Evolutionary conservation across 2,797 vertebrate genomes (phyloP), one percentile per base, ranked within the genome.

Genomic region (Anas georgica): DNA sequence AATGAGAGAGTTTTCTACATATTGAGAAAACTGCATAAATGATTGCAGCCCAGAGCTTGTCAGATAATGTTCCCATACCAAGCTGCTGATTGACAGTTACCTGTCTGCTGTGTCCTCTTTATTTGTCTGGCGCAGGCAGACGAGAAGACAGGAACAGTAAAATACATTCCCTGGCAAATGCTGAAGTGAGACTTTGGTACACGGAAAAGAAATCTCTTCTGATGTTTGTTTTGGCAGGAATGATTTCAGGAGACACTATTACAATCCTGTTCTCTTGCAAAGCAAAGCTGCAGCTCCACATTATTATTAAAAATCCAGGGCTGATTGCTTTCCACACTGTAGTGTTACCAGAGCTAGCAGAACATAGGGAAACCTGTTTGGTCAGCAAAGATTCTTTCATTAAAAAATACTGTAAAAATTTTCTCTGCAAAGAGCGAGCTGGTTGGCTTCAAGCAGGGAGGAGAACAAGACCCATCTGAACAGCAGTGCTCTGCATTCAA

Each of bases 1-100:
- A 96, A 96, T 12, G n/a, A 95, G 97, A 90, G 73, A 96, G 59
- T 83, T 96, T 95, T 77, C 5, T 94, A 41, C 54, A 90, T 52
- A 68, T 28, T 73, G 33, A 48, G 77, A 94, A 90, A 97, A 82
- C 20, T 18, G 9, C 29, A n/a, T 86, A 89, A 95, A 69, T 39
- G 39, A 93, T 12, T 95, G 78, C 73, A 96, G 89, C 26, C 46
- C 67, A 87, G n/a, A 82, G 41, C 56, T 81, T 86, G 66, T 84
- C 78, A 77, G 58, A 48, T 46, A 87, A 56, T 55, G 31, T 74
- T 83, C 50, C 59, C 69, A 54, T 39, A 88, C 31, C 67, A 74
- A 60, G 56, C 54, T 28, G 35, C 66, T 87, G 23, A 54, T 33
- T 79, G 86, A 81, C 17, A 43, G 45, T 74, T 62, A 84, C 59